Base-by-base conservation (phyloP, 2,888 invertebrate species). In the Pilophorus perplexus region DNA sequence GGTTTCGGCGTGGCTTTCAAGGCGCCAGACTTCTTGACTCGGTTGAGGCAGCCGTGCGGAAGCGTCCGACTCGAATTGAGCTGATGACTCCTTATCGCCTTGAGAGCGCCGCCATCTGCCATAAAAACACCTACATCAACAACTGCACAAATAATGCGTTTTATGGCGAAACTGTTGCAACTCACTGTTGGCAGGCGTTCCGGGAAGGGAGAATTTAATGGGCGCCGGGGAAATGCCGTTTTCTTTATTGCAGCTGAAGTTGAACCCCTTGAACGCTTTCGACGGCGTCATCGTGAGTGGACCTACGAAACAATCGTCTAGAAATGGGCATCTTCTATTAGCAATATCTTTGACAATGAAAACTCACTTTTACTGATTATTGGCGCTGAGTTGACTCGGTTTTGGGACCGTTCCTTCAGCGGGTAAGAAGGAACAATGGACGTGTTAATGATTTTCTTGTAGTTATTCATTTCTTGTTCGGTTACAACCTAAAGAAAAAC, bases 381-480 rank as follows among this genome's bases (percentile, higher is more conserved):
- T 27, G 52, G 12, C 8, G n/a, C 27, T 10, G 20, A 8, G 12
- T 27, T 48, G 5, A 38, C 38, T 28, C 18, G 44, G 28, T 62
- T 62, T 27, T 33, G 33, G 12, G 46, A 28, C 4, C 27, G 14
- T 12, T 59, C 48, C 18, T 62, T 62, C 28, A 62, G 48, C 14
- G 62, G 62, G 33, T 25, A 16, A 12, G 48, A 22, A 48, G 5
- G 8, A 10, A n/a, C 16, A 12, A 25, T 20, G 2, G 25, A 22
- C 3, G 23, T 20, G n/a, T 33, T 6, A 12, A 52, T 10, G 12
- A 14, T 25, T 14, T 62, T 46, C 18, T 62, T 44, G 22, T 62
- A 33, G 14, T 25, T 28, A 20, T 46, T 20, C 62, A 62, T 62
- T 14, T 44, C 62, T 46, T 62, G 46, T 16, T 44, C 62, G 5